A percentile compares a stretch with the other conserved stretches of the same genome.
These are phyloP conservation scores for Phyllotis vaccarum DNA, from an alignment of 2,797 vertebrate genomes.

Conservation along the genomic window DNA sequence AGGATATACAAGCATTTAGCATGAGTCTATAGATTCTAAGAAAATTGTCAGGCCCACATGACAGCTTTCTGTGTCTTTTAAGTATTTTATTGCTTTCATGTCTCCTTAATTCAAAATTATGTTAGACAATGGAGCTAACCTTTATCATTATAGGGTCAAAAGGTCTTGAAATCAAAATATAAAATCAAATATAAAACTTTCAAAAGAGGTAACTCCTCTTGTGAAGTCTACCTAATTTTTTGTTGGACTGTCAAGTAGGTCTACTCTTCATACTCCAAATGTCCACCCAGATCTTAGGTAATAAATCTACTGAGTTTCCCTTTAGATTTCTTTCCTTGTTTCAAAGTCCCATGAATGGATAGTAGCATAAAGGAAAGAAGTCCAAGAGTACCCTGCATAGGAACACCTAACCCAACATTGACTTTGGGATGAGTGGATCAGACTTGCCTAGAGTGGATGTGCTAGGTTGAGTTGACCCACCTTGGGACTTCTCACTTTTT, in stretches of 20 bases:
- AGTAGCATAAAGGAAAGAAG: too few species aligned
- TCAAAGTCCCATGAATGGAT: too few species aligned
- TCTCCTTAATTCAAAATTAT: background rate
- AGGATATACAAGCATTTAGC: background rate
- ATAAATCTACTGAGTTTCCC: background rate
- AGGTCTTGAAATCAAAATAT: background rate
- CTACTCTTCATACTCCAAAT: background rate
- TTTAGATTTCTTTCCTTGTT: too few species aligned
- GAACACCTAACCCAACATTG: too few species aligned
- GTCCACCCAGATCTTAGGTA: background rate
- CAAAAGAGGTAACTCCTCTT: background rate
- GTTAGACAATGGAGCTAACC: background rate
- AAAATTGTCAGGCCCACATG: accelerated
- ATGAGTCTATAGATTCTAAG: background rate
- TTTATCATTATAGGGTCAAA: background rate
- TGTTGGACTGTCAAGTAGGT: background rate
- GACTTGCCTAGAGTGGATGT: too few species aligned
- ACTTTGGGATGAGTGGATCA: too few species aligned
- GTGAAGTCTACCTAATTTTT: background rate
- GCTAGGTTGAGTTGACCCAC: too few species aligned
- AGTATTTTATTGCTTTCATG: background rate
- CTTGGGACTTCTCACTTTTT: too few species aligned
- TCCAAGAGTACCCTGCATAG: too few species aligned
- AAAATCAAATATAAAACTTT: background rate
- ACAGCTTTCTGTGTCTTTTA: background rate